Evolutionary conservation across 2,113 vertebrate genomes (phyloP).

Genomic region (Pogona vitticeps): DNA sequence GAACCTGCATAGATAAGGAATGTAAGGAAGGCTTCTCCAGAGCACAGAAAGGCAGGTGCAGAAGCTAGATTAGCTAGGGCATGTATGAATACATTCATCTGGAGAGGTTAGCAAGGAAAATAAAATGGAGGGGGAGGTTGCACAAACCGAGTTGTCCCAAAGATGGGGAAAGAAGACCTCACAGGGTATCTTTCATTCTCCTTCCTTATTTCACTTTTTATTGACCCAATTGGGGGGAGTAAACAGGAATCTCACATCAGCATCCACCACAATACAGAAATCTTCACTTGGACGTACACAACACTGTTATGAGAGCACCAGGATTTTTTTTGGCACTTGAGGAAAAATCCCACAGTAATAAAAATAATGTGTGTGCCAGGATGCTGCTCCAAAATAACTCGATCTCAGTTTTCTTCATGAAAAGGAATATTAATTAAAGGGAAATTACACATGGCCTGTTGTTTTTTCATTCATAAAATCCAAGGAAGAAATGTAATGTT

Average conservation of each 20-base stretch:
- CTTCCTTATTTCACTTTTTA: not conserved
- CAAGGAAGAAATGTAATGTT: too few relatives aligned
- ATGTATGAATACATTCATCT: not conserved
- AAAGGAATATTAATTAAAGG: too few relatives aligned
- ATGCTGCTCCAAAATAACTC: not conserved
- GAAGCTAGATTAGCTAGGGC: slow-evolving; percentile 26
- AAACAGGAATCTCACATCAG: not conserved
- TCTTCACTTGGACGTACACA: not conserved
- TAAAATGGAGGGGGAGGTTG: not conserved
- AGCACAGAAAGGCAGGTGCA: slow-evolving; percentile 52
- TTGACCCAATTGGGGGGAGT: not conserved
- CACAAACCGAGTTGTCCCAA: not conserved
- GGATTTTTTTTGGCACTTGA: not conserved
- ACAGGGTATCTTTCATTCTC: too few relatives aligned
- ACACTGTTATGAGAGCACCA: not conserved
- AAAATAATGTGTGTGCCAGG: not conserved
- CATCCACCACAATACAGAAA: not conserved
- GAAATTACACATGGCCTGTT: too few relatives aligned
- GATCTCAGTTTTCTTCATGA: too few relatives aligned
- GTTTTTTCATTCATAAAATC: too few relatives aligned
- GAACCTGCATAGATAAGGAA: slow-evolving; percentile 39
- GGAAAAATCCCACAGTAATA: not conserved
- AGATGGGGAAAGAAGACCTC: not conserved
- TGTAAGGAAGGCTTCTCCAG: slow-evolving; percentile 40
- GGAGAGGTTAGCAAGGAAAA: not conserved